These are phyloP conservation scores for Diadophis punctatus DNA, from an alignment of 2,113 vertebrate genomes.

Conservation along the genomic window DNA sequence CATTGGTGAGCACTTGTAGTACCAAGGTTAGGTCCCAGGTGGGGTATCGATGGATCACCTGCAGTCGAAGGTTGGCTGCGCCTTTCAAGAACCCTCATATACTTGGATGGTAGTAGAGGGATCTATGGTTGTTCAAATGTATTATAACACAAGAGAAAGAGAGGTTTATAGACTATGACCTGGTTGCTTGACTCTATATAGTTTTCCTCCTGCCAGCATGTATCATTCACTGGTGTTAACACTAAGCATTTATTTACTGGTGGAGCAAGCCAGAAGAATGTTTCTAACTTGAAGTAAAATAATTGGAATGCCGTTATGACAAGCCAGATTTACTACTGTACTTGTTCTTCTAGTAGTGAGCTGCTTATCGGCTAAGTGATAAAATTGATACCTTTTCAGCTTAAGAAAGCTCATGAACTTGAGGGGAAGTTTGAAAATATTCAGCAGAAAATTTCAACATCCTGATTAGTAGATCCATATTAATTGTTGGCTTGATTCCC, in stretches of 20 bases:
- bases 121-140: no score
- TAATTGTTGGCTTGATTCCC: background rate
- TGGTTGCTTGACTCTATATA: background rate
- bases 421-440: background rate
- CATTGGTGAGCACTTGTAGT: no score
- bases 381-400: background rate
- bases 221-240: background rate
- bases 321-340: background rate
- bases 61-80: no score
- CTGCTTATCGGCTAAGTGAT: background rate
- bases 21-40: no score
- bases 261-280: background rate
- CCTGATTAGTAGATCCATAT: conserved; percentile 4
- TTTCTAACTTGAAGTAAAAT: background rate
- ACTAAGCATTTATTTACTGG: background rate
- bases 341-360: background rate
- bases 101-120: no score
- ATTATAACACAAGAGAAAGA: background rate
- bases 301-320: background rate
- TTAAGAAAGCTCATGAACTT: background rate
- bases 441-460: background rate
- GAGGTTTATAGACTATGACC: background rate
- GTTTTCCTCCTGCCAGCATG: background rate
- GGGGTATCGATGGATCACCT: no score
- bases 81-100: no score